These are phyloP conservation scores for Drosophila leontia DNA, from an alignment of 1,140 invertebrate genomes.

Conservation along the genomic window DNA sequence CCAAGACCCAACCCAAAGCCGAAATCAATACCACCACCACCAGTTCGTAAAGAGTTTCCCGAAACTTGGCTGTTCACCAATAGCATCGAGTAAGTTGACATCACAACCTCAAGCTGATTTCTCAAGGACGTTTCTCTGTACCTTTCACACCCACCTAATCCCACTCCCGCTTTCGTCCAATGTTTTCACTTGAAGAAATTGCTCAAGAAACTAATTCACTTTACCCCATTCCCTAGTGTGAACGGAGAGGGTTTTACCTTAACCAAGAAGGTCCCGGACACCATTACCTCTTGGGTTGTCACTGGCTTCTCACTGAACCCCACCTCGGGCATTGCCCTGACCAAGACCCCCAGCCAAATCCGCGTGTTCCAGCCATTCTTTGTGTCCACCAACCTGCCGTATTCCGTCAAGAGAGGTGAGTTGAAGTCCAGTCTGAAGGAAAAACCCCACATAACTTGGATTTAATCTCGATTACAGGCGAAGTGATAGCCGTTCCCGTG, in stretches of 20 bases:
- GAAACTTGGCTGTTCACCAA: conserved; percentile 61
- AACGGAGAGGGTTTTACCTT: conserved; percentile 75
- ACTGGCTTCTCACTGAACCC: conserved; percentile 96
- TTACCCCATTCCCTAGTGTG: conserved; percentile 16
- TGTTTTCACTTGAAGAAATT: too few relatives aligned
- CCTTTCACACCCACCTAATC: too few relatives aligned
- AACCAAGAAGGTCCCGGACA: conserved; percentile 90
- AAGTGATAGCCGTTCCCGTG: conserved; percentile 80
- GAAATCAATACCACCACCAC: neutral
- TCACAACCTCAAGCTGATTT: neutral
- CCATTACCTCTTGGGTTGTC: conserved; percentile 97
- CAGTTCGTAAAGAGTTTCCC: conserved; percentile 54
- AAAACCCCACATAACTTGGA: too few relatives aligned
- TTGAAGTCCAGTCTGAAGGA: too few relatives aligned
- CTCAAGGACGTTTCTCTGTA: too few relatives aligned
- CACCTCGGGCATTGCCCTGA: conserved; percentile 93
- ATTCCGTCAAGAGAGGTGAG: conserved; percentile 92
- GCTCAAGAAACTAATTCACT: too few relatives aligned
- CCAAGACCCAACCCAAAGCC: too few relatives aligned
- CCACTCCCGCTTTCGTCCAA: too few relatives aligned
- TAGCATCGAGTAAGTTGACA: neutral
- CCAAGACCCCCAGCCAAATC: conserved; percentile 90
- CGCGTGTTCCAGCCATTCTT: conserved; percentile 96
- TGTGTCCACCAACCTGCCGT: conserved; percentile 92
- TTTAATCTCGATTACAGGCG: conserved; percentile 43